These are phyloP conservation scores for Coendou prehensilis DNA, from an alignment of 2,797 vertebrate genomes.

Conservation along the genomic window DNA sequence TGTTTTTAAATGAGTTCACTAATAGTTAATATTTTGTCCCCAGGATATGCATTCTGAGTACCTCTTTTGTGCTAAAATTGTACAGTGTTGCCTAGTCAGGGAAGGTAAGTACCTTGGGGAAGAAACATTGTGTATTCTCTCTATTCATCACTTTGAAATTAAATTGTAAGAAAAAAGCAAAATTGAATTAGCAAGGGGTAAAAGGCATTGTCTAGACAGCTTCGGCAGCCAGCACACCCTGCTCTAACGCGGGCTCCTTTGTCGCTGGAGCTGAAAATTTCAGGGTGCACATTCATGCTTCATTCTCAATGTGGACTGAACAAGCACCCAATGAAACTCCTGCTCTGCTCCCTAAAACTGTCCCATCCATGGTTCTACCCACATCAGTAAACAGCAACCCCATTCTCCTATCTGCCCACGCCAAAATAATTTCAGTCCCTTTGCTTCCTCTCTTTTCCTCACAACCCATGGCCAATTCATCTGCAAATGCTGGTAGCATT, in stretches of 20 bases:
- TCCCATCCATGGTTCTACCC: not conserved
- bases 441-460: not conserved
- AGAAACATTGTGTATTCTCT: not conserved
- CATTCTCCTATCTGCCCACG: not conserved
- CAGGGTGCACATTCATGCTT: not conserved
- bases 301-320: not conserved
- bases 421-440: not conserved
- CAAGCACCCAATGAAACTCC: not conserved
- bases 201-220: constrained; percentile 78
- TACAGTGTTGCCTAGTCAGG: constrained; percentile 20
- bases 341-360: not conserved
- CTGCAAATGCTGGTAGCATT: not conserved
- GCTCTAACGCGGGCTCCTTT: not conserved
- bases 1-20: constrained; percentile 51
- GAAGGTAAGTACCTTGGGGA: constrained; percentile 47
- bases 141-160: constrained; percentile 73
- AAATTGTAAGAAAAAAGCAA: constrained; percentile 44
- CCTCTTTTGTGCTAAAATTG: constrained; percentile 56
- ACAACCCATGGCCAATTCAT: not conserved
- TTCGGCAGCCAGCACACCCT: not conserved
- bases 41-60: not conserved
- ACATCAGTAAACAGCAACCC: not conserved
- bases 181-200: constrained; percentile 58
- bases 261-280: not conserved
- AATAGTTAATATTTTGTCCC: constrained; percentile 38